Conservation (phyloP, 2,113 vertebrate genomes). For the Scomber scombrus region DNA sequence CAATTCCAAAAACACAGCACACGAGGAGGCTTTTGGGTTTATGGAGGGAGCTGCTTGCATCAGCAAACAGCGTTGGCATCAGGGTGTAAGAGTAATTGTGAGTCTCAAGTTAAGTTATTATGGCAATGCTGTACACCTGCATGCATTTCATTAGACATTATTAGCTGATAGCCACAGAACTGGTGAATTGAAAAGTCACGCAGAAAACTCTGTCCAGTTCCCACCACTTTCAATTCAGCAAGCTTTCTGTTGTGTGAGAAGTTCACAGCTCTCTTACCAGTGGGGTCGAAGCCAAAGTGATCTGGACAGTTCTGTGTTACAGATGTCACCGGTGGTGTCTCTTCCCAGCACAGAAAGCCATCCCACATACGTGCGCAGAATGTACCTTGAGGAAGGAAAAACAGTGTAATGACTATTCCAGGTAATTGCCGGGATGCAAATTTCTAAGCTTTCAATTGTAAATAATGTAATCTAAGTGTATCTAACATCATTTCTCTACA, state of each 20-base stretch:
- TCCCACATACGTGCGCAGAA: conserved; percentile 94
- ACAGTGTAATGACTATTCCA: neutral
- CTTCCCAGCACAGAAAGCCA: conserved; percentile 95
- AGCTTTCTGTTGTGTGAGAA: conserved; percentile 3
- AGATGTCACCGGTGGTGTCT: conserved; percentile 88
- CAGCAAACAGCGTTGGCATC: neutral
- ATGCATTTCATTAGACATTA: neutral
- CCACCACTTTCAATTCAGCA: neutral
- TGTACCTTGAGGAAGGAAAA: conserved; percentile 75
- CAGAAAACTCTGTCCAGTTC: neutral
- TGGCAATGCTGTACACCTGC: neutral
- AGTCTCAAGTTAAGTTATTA: neutral
- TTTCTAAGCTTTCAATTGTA: neutral
- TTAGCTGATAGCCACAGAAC: too few species aligned
- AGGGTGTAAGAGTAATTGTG: neutral
- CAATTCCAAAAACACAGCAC: neutral
- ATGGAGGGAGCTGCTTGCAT: neutral
- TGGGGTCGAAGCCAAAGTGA: conserved; percentile 86
- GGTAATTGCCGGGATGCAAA: neutral
- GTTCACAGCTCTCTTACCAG: conserved; percentile 81
- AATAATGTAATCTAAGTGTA: neutral
- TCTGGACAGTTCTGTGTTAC: conserved; percentile 89
- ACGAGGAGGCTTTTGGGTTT: neutral
- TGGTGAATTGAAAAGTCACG: conserved; percentile 12
- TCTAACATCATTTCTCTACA: neutral